A percentile compares a stretch with the other conserved stretches of the same genome.
Conservation (phyloP, 2,888 invertebrate genomes). For the Caenorhabditis auriculariae region DNA sequence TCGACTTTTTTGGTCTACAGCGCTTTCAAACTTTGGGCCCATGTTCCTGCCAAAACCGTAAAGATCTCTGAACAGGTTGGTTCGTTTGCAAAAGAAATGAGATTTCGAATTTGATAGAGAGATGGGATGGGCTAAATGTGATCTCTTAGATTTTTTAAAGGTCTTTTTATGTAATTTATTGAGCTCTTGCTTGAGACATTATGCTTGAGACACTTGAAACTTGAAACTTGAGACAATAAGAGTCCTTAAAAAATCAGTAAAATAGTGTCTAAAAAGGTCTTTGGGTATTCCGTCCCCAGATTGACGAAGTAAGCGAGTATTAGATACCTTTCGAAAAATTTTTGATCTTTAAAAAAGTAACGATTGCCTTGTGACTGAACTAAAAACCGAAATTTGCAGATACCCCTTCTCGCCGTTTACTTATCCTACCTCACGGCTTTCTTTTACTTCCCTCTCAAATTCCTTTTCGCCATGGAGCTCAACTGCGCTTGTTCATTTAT, state of each 20-base stretch:
- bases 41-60: slow-evolving; percentile 39
- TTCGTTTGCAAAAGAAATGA: no score
- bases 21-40: slow-evolving; percentile 49
- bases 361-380: background rate
- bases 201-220: no score
- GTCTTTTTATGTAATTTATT: no score
- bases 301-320: slow-evolving; percentile 10
- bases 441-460: slow-evolving; percentile 56
- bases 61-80: no score
- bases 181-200: no score
- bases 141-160: no score
- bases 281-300: no score
- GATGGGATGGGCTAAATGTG: no score
- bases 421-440: slow-evolving; percentile 45
- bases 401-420: slow-evolving; percentile 36
- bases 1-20: slow-evolving; percentile 49
- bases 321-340: no score
- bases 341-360: background rate
- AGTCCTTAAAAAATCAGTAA: no score
- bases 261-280: background rate
- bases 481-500: slow-evolving; percentile 61
- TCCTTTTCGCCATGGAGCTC: slow-evolving; percentile 50
- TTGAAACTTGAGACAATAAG: no score
- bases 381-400: slow-evolving; percentile 10
- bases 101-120: no score